Evolutionary conservation across 1,140 invertebrate genomes (phyloP), one percentile per base, ranked within the genome.

Genomic region (Conus ventricosus): DNA sequence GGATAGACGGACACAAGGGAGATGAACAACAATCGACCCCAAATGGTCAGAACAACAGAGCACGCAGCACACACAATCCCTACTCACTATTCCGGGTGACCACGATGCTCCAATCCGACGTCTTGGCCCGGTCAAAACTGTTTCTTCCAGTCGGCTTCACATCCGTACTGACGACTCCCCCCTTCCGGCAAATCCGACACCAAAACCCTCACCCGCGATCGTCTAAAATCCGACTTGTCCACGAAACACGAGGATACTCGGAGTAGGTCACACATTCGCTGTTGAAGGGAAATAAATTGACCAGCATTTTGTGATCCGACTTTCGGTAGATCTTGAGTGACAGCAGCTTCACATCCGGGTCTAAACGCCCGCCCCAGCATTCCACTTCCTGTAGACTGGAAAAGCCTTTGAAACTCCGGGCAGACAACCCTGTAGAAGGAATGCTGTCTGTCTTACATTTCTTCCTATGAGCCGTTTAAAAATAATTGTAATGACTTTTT

Each of bases 101-200:
- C 13, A 57, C 20, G 6, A 87, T 51, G 17, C n/a, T 55, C 85
- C 85, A 87, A 3, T 39, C 75, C 8, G 71, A 76, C 51, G 85
- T 87, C n/a, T 78, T 39, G 7, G 85, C 51, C 10, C 53, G 11
- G 13, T 39, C 85, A 0, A 0, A 87, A 57, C 15, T 71, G 80
- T 5, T 67, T 67, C 39, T 54, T 23, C 17, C 71, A 78, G 5
- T 71, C 51, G 7, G 75, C 85, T 6, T 54, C 51, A 57, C 85
- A 87, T n/a, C 85, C 85, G 53, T 87, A 87, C n/a, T 4, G 27
- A 10, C 85, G 76, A 23, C 51, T 87, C 75, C 80, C 71, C 54
- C 85, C 85, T 55, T 55, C 85, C n/a, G 27, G 20, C 4, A 87
- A 25, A 27, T 87, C 85, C 63, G 85, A 80, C 39, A 87, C 85